Percentiles rank a stretch among this genome's conserved stretches.
phyloP scores from a whole-genome alignment of 2,888 invertebrate genomes.

The Sarcophaga variegata region DNA sequence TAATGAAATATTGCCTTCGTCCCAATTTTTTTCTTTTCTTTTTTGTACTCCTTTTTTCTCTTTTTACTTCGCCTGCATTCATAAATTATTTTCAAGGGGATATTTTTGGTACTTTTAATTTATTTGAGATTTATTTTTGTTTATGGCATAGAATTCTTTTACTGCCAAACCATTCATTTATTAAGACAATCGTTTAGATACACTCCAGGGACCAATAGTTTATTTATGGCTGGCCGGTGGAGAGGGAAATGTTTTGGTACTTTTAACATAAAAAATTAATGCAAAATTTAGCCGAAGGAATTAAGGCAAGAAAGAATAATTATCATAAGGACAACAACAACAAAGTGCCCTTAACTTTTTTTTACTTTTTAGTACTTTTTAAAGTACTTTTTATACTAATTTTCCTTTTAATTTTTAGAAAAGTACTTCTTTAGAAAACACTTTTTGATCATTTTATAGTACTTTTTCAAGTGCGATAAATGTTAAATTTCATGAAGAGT shows the following conservation, averaged over 20 bases:
- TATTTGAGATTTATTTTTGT: constrained; percentile 52
- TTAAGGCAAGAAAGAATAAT: neutral
- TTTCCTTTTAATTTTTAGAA: too few relatives aligned
- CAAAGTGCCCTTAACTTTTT: neutral
- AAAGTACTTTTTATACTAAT: too few relatives aligned
- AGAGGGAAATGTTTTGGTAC: neutral
- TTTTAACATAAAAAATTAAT: neutral
- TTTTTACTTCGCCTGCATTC: constrained; percentile 25
- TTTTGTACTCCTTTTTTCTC: constrained; percentile 22
- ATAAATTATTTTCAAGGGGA: neutral
- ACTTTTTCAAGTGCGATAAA: too few relatives aligned
- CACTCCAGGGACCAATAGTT: constrained; percentile 51
- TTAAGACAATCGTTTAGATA: constrained; percentile 42
- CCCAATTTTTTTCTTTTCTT: constrained; percentile 11
- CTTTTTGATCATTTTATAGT: neutral
- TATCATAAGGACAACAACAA: too few relatives aligned
- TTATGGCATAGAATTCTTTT: neutral
- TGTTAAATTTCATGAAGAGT: too few relatives aligned
- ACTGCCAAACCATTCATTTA: constrained; percentile 39
- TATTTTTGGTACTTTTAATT: constrained; percentile 46
- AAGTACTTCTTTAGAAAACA: too few relatives aligned
- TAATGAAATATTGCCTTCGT: constrained; percentile 41
- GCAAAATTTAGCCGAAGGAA: neutral
- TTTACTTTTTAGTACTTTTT: neutral
- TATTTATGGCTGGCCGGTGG: constrained; percentile 11